phyloP scores from a whole-genome alignment of 2,113 vertebrate species.

The Cygnus buccinator region DNA sequence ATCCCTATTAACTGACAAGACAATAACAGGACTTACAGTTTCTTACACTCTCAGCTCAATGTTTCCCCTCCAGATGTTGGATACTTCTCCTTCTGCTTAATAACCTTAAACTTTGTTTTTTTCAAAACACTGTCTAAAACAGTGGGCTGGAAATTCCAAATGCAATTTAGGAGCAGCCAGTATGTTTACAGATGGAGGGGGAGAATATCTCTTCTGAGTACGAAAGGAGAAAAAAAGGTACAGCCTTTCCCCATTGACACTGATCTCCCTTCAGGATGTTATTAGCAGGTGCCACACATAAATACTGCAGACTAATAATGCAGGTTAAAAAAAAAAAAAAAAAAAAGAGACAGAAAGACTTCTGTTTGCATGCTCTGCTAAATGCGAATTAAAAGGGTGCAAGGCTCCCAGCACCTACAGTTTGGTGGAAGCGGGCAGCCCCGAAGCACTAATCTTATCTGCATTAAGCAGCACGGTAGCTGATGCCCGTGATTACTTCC shows the following conservation, averaged over 20 bases:
- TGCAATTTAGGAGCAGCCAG: slow-evolving; percentile 60
- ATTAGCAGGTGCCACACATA: slow-evolving; percentile 75
- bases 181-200: slow-evolving; percentile 13
- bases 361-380: slow-evolving; percentile 62
- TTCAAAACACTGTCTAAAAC: slow-evolving; percentile 21
- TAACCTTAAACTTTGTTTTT: slow-evolving; percentile 72
- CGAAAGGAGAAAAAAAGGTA: background rate
- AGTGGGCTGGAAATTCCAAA: slow-evolving; percentile 49
- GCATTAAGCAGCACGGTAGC: slow-evolving; percentile 78
- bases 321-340: slow-evolving; percentile 9
- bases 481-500: slow-evolving; percentile 78
- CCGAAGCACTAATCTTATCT: slow-evolving; percentile 75
- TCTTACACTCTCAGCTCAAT: slow-evolving; percentile 50
- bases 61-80: slow-evolving; percentile 66
- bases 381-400: slow-evolving; percentile 52
- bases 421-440: slow-evolving; percentile 63
- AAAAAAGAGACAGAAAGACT: slow-evolving; percentile 12
- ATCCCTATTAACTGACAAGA: slow-evolving; percentile 67
- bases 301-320: slow-evolving; percentile 75
- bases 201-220: background rate
- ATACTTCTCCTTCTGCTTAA: slow-evolving; percentile 56
- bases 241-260: slow-evolving; percentile 65
- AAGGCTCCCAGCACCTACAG: slow-evolving; percentile 62
- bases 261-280: slow-evolving; percentile 60
- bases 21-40: slow-evolving; percentile 73